A percentile compares a stretch with the other conserved stretches of the same genome.
phyloP scores from a whole-genome alignment of 2,888 invertebrate species.

The Cheilosia impressa region DNA sequence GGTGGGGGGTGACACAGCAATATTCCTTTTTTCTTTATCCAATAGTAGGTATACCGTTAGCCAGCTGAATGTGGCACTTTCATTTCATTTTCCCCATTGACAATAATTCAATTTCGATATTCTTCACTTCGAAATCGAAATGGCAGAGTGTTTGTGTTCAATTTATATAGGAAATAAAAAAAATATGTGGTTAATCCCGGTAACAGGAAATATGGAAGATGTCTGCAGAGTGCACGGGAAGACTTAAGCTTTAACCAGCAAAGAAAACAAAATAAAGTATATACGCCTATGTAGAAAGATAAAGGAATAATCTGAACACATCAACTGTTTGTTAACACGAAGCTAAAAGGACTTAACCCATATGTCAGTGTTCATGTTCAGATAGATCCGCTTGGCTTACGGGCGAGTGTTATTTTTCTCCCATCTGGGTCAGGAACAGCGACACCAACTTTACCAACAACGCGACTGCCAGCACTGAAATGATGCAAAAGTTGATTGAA shows the following conservation, averaged over 20 bases:
- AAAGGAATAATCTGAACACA: slow-evolving; percentile 49
- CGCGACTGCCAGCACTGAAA: background rate
- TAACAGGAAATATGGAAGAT: slow-evolving; percentile 9
- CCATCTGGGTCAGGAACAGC: slow-evolving; percentile 46
- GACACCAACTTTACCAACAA: background rate
- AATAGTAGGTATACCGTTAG: background rate
- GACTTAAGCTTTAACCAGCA: slow-evolving; percentile 18
- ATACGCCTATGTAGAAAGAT: background rate
- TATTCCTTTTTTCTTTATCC: background rate
- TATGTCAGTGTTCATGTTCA: slow-evolving; percentile 20
- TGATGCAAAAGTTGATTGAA: slow-evolving; percentile 61
- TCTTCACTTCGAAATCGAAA: slow-evolving; percentile 16
- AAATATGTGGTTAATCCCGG: slow-evolving; percentile 7
- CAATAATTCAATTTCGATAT: slow-evolving; percentile 54
- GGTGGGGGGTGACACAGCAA: background rate
- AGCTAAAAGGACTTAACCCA: slow-evolving; percentile 50
- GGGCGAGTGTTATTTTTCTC: slow-evolving; percentile 24
- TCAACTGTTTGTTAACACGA: slow-evolving; percentile 71
- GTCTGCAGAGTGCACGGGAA: background rate
- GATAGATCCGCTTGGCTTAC: slow-evolving; percentile 4
- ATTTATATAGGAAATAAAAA: background rate
- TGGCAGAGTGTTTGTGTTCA: slow-evolving; percentile 10
- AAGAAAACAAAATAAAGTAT: background rate
- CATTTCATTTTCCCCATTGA: slow-evolving; percentile 22
- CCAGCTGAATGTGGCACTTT: slow-evolving; percentile 44